phyloP scores from a whole-genome alignment of 2,797 vertebrate species.

The Scleropages formosus region DNA sequence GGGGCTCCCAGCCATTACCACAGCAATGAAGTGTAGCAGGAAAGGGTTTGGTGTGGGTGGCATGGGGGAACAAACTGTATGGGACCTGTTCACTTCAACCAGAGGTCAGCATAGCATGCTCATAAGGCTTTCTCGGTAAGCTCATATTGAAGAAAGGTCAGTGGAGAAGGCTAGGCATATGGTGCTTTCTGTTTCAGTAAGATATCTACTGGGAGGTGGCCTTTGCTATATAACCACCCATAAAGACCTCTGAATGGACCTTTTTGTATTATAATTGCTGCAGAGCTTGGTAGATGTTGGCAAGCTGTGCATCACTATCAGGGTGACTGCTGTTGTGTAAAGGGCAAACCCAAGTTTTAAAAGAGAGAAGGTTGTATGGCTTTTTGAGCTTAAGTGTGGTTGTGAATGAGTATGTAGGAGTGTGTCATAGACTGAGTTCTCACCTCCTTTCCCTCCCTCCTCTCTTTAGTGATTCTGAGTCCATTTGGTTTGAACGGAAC shows the following conservation, averaged over 20 bases:
- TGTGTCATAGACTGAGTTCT: neutral
- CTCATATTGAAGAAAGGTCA: constrained; percentile 6
- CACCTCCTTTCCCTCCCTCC: constrained; percentile 32
- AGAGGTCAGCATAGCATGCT: neutral
- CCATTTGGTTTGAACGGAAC: constrained; percentile 96
- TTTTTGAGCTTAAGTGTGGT: neutral
- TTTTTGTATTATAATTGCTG: neutral
- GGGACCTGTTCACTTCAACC: neutral
- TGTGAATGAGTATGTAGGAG: neutral
- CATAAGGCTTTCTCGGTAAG: neutral
- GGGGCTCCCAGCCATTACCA: neutral
- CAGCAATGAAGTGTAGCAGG: neutral
- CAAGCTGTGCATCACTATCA: neutral
- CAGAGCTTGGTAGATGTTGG: neutral
- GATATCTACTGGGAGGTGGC: neutral
- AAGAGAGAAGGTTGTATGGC: neutral
- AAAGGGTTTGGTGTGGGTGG: neutral
- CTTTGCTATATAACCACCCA: neutral
- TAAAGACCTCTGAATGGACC: constrained; percentile 1
- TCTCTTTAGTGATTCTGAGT: constrained; percentile 86
- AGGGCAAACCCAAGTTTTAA: neutral
- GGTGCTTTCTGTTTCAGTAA: neutral
- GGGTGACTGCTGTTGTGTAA: neutral
- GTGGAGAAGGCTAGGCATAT: neutral
- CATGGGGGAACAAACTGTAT: neutral